These are phyloP conservation scores for Calosoma granatense DNA, from an alignment of 1,140 invertebrate genomes.

Conservation along the genomic window DNA sequence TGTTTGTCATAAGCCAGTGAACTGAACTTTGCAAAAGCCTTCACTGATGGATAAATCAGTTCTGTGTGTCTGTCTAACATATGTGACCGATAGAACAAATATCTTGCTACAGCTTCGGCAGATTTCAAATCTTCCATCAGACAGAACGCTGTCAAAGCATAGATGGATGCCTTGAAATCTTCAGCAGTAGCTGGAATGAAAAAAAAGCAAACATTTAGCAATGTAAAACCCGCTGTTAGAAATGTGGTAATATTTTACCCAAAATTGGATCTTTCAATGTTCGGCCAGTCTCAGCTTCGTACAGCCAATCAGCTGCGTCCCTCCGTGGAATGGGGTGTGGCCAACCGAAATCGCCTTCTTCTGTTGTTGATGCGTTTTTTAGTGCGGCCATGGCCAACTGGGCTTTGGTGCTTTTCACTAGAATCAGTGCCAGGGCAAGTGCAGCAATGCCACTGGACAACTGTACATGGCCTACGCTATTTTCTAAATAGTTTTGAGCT, in stretches of 20 bases:
- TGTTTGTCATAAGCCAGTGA: too few species aligned
- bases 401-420: slow-evolving; percentile 43
- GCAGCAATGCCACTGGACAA: slow-evolving; percentile 44
- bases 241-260: slow-evolving; percentile 21
- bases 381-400: slow-evolving; percentile 43
- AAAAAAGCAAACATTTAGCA: neutral
- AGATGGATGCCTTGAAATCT: slow-evolving; percentile 40
- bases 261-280: slow-evolving; percentile 31
- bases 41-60: too few species aligned
- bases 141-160: slow-evolving; percentile 36
- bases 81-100: slow-evolving; percentile 49
- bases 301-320: slow-evolving; percentile 45
- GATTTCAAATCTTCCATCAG: slow-evolving; percentile 42
- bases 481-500: slow-evolving; percentile 45
- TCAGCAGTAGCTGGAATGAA: slow-evolving; percentile 33
- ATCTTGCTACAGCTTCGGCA: slow-evolving; percentile 49
- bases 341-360: slow-evolving; percentile 55
- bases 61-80: slow-evolving; percentile 47
- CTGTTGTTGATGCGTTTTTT: slow-evolving; percentile 46
- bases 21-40: too few species aligned
- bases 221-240: neutral
- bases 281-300: slow-evolving; percentile 41
- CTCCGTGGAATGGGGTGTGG: slow-evolving; percentile 38
- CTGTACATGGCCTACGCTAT: slow-evolving; percentile 39
- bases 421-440: slow-evolving; percentile 42